Base-by-base conservation (phyloP, 2,797 vertebrate species). In the Triplophysa yarkandensis region DNA sequence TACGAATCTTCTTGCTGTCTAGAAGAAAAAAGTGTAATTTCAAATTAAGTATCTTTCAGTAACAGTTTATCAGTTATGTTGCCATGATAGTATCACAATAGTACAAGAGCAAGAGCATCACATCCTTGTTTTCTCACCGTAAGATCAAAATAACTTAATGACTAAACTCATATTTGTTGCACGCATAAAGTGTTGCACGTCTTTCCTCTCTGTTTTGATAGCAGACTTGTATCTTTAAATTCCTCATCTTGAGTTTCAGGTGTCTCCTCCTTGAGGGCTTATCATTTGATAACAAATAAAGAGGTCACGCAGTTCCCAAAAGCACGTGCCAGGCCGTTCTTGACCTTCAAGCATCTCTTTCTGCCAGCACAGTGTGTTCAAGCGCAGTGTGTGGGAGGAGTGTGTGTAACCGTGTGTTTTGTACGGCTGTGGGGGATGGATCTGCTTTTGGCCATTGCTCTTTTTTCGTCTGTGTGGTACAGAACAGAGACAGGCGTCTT, bases 251-350 rank as follows among this genome's bases (percentile, higher is more conserved):
- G 44, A 83, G 85, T 84, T 83, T 52, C 21, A 83, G 80, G 79
- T 76, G 76, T 69, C 64, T 71, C 68, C 50, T 69, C 71, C 83
- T 81, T 70, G 71, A 82, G 85, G 77, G 75, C 72, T 68, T 85
- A 85, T 84, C 79, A 83, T 86, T 86, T 80, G 80, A 87, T 84
- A 90, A 90, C 82, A 90, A 87, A 87, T 85, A 82, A 82, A 82
- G 84, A 82, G 79, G 87, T 52, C 77, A 83, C 80, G 72, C 81
- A 77, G 84, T 88, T 92, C 89, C 85, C 90, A 89, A 86, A 87
- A 81, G 87, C 81, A 81, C 76, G 76, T 77, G 67, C 81, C 68
- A 52, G 83, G 87, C 88, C 84, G 83, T 86, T 86, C 82, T 91
- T 88, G 88, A 87, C 86, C 80, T 78, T 77, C 68, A 58, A 67